Conservation (phyloP, 1,140 invertebrate genomes). For the Euura saliciscinereae region DNA sequence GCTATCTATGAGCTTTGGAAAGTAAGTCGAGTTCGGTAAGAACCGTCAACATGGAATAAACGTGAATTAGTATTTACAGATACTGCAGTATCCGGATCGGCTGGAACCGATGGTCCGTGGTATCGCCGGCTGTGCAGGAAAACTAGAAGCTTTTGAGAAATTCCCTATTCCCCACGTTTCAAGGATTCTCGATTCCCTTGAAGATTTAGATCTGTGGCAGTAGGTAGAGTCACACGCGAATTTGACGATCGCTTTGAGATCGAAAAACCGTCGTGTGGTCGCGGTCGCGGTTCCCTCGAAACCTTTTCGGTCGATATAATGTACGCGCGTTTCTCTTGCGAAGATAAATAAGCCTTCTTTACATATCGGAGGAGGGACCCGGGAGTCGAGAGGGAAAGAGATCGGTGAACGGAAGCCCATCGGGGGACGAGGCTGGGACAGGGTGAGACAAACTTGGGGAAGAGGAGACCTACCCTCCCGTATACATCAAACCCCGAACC, state of each 20-base stretch:
- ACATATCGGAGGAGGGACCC: conserved; percentile 3
- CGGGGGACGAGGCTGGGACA: conserved; percentile 17
- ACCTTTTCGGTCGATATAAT: no score
- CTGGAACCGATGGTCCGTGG: neutral
- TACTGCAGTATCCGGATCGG: neutral
- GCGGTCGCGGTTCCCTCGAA: neutral
- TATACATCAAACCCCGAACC: conserved; percentile 35
- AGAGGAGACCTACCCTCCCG: conserved; percentile 19
- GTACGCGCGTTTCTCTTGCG: conserved; percentile 2
- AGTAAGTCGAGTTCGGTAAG: no score
- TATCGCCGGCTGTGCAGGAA: neutral
- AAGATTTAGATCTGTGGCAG: neutral
- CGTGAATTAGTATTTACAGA: no score
- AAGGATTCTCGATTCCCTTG: no score
- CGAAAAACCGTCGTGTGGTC: neutral
- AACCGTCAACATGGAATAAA: no score
- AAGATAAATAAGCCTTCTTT: conserved; percentile 13
- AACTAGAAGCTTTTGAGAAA: no score
- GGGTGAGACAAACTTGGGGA: neutral
- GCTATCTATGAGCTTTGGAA: no score
- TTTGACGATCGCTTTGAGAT: conserved; percentile 10
- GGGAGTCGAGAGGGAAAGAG: conserved; percentile 1
- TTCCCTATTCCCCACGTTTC: no score
- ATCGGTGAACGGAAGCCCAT: conserved; percentile 8
- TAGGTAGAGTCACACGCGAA: neutral